phyloP scores from a whole-genome alignment of 2,797 vertebrate species.

The Pseudomugil tenellus region DNA sequence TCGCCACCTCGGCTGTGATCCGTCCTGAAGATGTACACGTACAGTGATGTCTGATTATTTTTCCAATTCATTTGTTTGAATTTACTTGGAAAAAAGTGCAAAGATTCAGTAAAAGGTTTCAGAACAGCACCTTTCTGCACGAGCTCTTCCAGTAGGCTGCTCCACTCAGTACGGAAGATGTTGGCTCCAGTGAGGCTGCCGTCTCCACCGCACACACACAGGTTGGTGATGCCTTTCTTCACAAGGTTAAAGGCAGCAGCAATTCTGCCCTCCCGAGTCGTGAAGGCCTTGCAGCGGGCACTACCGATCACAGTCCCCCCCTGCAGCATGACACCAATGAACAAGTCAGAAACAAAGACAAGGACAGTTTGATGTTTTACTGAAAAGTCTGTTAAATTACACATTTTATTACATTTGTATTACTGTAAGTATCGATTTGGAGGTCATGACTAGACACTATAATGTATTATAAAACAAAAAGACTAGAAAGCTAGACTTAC shows the following conservation, averaged over 20 bases:
- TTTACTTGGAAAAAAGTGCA: no score
- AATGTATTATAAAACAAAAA: neutral
- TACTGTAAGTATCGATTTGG: neutral
- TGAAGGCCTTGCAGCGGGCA: conserved; percentile 93
- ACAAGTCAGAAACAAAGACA: conserved; percentile 3
- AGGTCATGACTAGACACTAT: neutral
- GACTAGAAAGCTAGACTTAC: neutral
- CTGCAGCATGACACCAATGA: conserved; percentile 67
- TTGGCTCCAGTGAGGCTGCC: conserved; percentile 96
- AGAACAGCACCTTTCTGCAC: conserved; percentile 83
- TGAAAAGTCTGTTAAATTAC: neutral
- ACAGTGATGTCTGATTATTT: neutral
- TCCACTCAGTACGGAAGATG: conserved; percentile 94
- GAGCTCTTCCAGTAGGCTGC: conserved; percentile 88
- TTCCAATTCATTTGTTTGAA: neutral
- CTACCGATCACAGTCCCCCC: conserved; percentile 95
- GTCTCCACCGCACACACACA: conserved; percentile 95
- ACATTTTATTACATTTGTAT: neutral
- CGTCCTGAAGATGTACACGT: conserved; percentile 77
- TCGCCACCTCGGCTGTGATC: conserved; percentile 85
- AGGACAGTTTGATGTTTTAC: neutral
- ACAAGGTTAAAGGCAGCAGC: conserved; percentile 90
- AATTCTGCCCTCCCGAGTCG: conserved; percentile 86
- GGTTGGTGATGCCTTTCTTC: conserved; percentile 92
- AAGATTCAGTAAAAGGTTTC: neutral